Evolutionary conservation across 35 echinoderm and acorn worm genomes (phyloP).

Genomic region (Anneissia japonica): DNA sequence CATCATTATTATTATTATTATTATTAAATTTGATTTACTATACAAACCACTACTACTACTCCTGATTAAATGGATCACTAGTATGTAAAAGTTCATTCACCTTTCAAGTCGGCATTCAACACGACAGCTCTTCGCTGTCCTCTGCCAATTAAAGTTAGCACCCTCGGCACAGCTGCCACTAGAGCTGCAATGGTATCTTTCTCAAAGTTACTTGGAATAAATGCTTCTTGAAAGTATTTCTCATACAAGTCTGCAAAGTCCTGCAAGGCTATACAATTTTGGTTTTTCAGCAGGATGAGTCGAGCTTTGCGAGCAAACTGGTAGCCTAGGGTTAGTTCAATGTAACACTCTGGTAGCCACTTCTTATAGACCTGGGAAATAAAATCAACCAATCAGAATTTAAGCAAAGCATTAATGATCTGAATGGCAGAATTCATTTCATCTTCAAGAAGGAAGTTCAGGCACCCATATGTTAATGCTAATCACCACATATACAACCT

Average conservation of each 20-base stretch:
- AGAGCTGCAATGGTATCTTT: constrained; percentile 59
- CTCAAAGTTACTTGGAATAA: constrained; percentile 60
- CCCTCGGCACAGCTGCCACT: constrained; percentile 64
- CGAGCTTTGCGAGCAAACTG: constrained; percentile 84
- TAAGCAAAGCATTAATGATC: background rate
- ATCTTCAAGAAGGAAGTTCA: background rate
- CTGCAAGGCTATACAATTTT: constrained; percentile 52
- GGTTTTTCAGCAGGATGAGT: constrained; percentile 30
- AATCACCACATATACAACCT: too few relatives aligned
- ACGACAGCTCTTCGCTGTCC: constrained; percentile 52
- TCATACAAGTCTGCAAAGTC: constrained; percentile 62
- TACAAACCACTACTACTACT: background rate
- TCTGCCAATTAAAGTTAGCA: constrained; percentile 67
- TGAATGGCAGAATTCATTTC: too few relatives aligned
- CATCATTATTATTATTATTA: background rate
- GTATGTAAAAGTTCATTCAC: background rate
- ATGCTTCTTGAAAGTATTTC: constrained; percentile 1
- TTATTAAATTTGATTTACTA: background rate
- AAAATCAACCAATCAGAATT: background rate
- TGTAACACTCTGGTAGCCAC: constrained; percentile 61
- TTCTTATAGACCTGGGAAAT: constrained; percentile 66
- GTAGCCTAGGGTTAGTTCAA: constrained; percentile 69
- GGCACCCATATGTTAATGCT: too few relatives aligned
- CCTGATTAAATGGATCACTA: background rate
- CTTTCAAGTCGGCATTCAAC: constrained; percentile 41